A percentile compares a stretch with the other conserved stretches of the same genome.
These are phyloP conservation scores for Lochmaea capreae DNA, from an alignment of 2,888 invertebrate species.

Conservation along the genomic window DNA sequence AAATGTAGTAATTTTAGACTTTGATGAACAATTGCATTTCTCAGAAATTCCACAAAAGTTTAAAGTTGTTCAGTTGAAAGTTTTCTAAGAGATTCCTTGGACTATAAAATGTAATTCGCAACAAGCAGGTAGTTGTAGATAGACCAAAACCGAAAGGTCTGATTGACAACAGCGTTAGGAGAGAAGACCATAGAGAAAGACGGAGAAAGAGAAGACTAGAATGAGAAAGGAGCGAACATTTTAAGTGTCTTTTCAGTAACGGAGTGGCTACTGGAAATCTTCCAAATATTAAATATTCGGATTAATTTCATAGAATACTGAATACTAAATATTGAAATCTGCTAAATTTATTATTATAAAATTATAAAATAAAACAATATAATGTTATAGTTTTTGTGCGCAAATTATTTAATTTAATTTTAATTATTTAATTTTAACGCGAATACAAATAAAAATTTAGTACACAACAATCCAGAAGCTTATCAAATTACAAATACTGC, in stretches of 20 bases:
- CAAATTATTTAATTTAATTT: no score
- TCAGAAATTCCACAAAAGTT: background rate
- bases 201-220: conserved; percentile 12
- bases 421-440: no score
- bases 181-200: conserved; percentile 16
- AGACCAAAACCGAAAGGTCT: background rate
- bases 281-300: no score
- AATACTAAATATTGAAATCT: no score
- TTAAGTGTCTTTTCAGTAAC: conserved; percentile 10
- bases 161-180: conserved; percentile 10
- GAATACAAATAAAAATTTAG: no score
- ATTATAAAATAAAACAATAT: no score
- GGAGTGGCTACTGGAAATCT: background rate
- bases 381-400: no score
- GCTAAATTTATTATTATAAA: no score
- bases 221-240: conserved; percentile 12
- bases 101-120: conserved; percentile 29
- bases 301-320: no score
- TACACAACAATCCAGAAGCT: background rate
- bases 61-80: background rate
- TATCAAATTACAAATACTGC: background rate
- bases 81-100: conserved; percentile 20
- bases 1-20: no score
- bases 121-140: conserved; percentile 23
- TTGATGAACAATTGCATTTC: no score